Evolutionary conservation across 2,888 invertebrate species (phyloP).

Genomic region (Melanostoma mellinum): DNA sequence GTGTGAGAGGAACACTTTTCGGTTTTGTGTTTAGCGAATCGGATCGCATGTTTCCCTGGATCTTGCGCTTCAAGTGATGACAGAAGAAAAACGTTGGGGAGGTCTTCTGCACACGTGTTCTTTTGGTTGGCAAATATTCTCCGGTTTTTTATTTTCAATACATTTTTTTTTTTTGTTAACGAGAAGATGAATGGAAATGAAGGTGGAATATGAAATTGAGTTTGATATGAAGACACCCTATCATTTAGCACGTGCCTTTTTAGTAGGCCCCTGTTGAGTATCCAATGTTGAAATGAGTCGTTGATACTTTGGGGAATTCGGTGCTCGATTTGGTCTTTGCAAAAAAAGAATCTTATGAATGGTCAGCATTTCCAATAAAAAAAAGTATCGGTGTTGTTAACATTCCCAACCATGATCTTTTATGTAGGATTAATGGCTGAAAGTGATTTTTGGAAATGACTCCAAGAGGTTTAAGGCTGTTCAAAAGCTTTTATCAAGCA

Average conservation of each 20-base stretch:
- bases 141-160: neutral
- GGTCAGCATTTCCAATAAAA: too few relatives aligned
- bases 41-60: slow-evolving; percentile 66
- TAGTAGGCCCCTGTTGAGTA: too few relatives aligned
- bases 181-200: slow-evolving; percentile 14
- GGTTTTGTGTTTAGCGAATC: slow-evolving; percentile 42
- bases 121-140: slow-evolving; percentile 9
- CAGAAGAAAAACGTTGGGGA: slow-evolving; percentile 10
- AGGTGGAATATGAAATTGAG: slow-evolving; percentile 25
- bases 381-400: too few relatives aligned
- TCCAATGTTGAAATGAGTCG: too few relatives aligned
- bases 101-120: slow-evolving; percentile 43
- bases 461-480: too few relatives aligned
- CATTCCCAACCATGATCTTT: too few relatives aligned
- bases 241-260: slow-evolving; percentile 50
- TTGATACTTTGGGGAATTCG: too few relatives aligned
- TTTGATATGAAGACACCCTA: neutral
- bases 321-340: too few relatives aligned
- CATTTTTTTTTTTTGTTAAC: slow-evolving; percentile 4
- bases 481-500: too few relatives aligned
- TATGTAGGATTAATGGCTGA: too few relatives aligned
- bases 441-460: too few relatives aligned
- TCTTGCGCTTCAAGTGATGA: slow-evolving; percentile 53
- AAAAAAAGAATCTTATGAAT: too few relatives aligned
- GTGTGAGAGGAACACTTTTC: slow-evolving; percentile 31